phyloP scores from a whole-genome alignment of 1,140 invertebrate species.

The Zaprionus davidi region DNA sequence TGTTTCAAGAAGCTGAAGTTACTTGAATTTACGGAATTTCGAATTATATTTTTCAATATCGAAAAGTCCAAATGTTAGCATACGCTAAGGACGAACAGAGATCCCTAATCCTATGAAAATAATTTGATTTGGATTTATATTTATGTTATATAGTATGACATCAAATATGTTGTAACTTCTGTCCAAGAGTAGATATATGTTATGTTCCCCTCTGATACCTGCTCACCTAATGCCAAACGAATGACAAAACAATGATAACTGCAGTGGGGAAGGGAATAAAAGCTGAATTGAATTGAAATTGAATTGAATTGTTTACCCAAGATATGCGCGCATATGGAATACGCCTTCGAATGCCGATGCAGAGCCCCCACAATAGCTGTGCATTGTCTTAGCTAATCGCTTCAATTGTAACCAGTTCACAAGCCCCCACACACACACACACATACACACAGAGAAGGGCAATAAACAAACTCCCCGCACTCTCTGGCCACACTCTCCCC shows the following conservation, averaged over 20 bases:
- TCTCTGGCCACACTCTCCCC: conserved; percentile 9
- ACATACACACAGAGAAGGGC: conserved; percentile 8
- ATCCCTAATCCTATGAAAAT: too few species aligned
- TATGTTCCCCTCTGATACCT: background rate
- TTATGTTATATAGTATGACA: too few species aligned
- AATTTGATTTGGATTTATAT: too few species aligned
- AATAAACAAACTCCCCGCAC: conserved; percentile 21
- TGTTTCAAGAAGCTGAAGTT: too few species aligned
- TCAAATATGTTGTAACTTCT: background rate
- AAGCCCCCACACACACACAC: conserved; percentile 37
- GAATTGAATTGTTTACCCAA: conserved; percentile 71
- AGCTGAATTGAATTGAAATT: conserved; percentile 27
- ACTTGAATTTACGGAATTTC: too few species aligned
- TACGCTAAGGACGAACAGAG: too few species aligned
- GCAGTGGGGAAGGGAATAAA: background rate
- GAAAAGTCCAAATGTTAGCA: too few species aligned
- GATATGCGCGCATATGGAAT: conserved; percentile 59
- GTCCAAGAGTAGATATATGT: background rate
- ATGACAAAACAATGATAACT: background rate
- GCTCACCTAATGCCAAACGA: background rate
- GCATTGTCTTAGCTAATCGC: conserved; percentile 82
- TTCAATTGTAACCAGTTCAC: conserved; percentile 72
- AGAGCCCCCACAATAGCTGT: conserved; percentile 62
- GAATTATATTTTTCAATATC: too few species aligned
- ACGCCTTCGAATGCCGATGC: conserved; percentile 46